These are phyloP conservation scores for Oncorhynchus keta DNA, from an alignment of 2,113 vertebrate genomes.

Conservation along the genomic window DNA sequence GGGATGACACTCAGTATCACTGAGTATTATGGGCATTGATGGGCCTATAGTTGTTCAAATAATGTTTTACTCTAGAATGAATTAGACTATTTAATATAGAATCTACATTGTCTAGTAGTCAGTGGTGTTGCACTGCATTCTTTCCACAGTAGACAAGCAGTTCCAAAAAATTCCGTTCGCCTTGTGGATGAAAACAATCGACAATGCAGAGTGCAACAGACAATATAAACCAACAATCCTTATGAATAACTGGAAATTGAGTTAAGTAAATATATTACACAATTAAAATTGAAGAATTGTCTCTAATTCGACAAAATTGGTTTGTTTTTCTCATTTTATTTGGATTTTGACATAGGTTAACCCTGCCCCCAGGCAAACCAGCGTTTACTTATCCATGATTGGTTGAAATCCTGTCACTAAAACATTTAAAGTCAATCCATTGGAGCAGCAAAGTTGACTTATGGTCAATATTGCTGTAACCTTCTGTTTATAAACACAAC, in stretches of 20 bases:
- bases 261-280: background rate
- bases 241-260: background rate
- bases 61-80: background rate
- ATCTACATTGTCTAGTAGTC: background rate
- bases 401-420: constrained; percentile 56
- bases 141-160: background rate
- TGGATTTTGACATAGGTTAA: constrained; percentile 66
- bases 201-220: background rate
- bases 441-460: constrained; percentile 46
- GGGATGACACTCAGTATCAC: background rate
- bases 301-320: background rate
- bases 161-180: background rate
- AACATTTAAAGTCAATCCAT: constrained; percentile 24
- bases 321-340: constrained; percentile 37
- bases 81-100: background rate
- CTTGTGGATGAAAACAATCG: background rate
- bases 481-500: constrained; percentile 1
- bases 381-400: constrained; percentile 26
- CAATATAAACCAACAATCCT: no score
- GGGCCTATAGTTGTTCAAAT: no score
- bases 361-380: constrained; percentile 47
- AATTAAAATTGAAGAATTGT: background rate
- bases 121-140: background rate
- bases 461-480: constrained; percentile 44
- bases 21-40: no score